phyloP scores from a whole-genome alignment of 2,797 vertebrate species.

The Enteromius anoplus region DNA sequence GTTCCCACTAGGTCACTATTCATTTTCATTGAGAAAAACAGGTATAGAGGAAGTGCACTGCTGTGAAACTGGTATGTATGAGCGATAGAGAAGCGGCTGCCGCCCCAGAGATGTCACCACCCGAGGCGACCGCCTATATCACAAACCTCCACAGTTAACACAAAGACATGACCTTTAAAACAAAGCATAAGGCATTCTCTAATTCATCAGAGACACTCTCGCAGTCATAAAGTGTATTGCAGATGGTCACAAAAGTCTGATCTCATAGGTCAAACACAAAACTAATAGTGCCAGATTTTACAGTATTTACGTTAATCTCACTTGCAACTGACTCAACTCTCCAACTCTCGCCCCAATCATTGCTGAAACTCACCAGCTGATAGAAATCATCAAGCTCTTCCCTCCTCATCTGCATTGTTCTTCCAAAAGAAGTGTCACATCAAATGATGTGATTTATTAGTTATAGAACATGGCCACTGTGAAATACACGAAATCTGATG shows the following conservation, averaged over 20 bases:
- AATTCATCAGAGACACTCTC: conserved; percentile 5
- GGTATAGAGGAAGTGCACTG: not conserved
- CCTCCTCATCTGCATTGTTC: conserved; percentile 22
- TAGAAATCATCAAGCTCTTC: not conserved
- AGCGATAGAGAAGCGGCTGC: conserved; percentile 4
- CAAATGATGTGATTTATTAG: conserved; percentile 47
- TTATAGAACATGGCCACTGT: conserved; percentile 17
- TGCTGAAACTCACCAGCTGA: not conserved
- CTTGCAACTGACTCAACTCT: conserved; percentile 12
- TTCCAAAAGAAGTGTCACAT: conserved; percentile 10
- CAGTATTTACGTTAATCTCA: conserved; percentile 15
- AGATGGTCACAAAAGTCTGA: conserved; percentile 3
- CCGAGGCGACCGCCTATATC: not conserved
- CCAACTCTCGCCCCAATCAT: not conserved
- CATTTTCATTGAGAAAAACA: not conserved
- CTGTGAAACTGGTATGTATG: not conserved
- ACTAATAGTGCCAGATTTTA: not conserved
- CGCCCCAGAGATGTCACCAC: not conserved
- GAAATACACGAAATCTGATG: conserved; percentile 22
- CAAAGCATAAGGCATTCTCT: conserved; percentile 1
- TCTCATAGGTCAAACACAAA: not conserved
- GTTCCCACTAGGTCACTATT: conserved; percentile 7
- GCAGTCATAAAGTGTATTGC: not conserved
- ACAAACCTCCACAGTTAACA: not conserved
- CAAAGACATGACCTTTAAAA: conserved; percentile 26